phyloP scores from a whole-genome alignment of 2,113 vertebrate species.

The Danionella cerebrum region DNA sequence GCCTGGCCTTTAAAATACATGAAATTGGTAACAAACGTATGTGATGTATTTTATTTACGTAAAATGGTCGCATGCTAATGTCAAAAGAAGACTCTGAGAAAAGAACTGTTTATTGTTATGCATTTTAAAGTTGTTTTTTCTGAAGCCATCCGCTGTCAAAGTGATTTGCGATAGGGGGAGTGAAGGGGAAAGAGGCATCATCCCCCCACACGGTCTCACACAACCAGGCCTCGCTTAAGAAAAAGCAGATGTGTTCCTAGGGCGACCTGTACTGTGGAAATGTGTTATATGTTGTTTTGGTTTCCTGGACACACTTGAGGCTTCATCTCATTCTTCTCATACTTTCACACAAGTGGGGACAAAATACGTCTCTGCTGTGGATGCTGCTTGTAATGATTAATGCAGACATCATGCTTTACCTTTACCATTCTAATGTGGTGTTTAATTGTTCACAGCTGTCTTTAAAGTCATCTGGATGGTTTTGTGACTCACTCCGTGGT shows the following conservation, averaged over 20 bases:
- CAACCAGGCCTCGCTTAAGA: conserved; percentile 32
- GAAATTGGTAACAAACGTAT: no score
- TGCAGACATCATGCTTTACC: not conserved
- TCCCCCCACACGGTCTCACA: conserved; percentile 4
- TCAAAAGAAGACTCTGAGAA: not conserved
- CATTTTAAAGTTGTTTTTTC: not conserved
- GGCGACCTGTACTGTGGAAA: conserved; percentile 15
- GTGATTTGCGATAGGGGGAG: conserved; percentile 6
- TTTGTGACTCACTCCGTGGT: not conserved
- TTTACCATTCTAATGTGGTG: not conserved
- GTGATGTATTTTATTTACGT: not conserved
- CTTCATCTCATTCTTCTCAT: conserved; percentile 30
- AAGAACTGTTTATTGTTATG: conserved; percentile 12
- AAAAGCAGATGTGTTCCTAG: conserved; percentile 45
- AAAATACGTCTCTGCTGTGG: not conserved
- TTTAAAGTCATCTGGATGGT: no score
- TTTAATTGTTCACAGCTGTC: not conserved
- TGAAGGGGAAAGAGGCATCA: conserved; percentile 16
- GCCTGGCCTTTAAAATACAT: no score
- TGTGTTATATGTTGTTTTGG: conserved; percentile 36
- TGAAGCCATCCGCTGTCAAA: conserved; percentile 26
- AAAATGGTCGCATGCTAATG: not conserved
- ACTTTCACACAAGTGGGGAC: conserved; percentile 2
- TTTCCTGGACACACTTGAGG: conserved; percentile 34
- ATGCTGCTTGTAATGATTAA: not conserved